Evolutionary conservation across 1,140 invertebrate genomes (phyloP), one percentile per base, ranked within the genome.

Genomic region (Pectinophora gossypiella): DNA sequence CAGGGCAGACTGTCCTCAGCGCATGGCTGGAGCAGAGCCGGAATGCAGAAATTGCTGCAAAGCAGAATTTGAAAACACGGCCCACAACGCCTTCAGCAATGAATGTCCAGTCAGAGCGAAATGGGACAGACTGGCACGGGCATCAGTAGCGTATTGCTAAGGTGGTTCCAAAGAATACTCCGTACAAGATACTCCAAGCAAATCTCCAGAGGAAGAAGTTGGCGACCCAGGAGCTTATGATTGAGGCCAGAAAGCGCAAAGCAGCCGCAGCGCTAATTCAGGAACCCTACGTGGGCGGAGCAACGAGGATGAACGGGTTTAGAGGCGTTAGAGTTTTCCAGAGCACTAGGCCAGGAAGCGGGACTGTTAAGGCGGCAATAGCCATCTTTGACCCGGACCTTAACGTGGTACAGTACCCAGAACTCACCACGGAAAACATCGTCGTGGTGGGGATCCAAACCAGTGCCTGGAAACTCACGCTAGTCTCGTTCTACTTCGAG

Each of bases 191-290:
- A 5, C 9, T 38, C 9, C 56, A 59, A 40, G 36, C 36, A 2
- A 59, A 54, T 38, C 40, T 59, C 13, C 57, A 54, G 19, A 13
- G 57, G 13, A 59, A 46, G 20, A 44, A 42, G 21, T 13, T 54
- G 1, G 57, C 57, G 10, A 54, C 48, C 1, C 16, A 43, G 1
- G 57, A 59, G 18, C 2, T 59, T 1, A 19, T 59, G 6, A 3
- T 51, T 0, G 45, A 42, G 5, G 51, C 51, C 0, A 3, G n/a
- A 2, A 48, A 48, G 12, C 19, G 22, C 0, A 44, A 35, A 13
- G 9, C 21, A 1, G 32, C 32, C 0, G 6, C 51, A 2, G 48
- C 46, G 1, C 38, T 59, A 0, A 16, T 59, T 4, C 57, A 54
- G 19, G 57, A 59, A 18, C 57, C 57, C 0, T 59, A 59, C 22